Percentiles rank a stretch among this genome's conserved stretches.
Evolutionary conservation across 2,797 vertebrate genomes (phyloP).

Genomic region (Ceyx erithaca): DNA sequence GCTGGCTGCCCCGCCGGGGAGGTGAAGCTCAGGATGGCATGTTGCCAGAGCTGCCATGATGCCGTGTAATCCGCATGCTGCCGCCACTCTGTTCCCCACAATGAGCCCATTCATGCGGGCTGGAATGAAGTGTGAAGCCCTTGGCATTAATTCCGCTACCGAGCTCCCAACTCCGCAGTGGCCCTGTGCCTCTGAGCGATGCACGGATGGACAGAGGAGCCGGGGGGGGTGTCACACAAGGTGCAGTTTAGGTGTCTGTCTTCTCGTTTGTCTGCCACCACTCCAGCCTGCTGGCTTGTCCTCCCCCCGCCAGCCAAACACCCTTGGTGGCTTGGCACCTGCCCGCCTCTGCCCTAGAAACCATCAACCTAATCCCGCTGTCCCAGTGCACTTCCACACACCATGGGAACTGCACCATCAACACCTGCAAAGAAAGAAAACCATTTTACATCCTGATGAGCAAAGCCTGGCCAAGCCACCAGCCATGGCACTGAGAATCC

Average conservation of each 20-base stretch:
- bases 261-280: accelerated
- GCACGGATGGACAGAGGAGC: neutral
- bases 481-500: neutral
- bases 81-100: conserved; percentile 9
- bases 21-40: neutral
- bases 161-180: neutral
- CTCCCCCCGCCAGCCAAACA: neutral
- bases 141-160: neutral
- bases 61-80: neutral
- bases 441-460: neutral
- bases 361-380: neutral
- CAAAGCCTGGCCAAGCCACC: neutral
- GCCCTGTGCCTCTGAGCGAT: neutral
- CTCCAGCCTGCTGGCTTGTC: neutral
- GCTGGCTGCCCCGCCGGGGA: neutral
- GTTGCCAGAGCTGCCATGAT: conserved; percentile 13
- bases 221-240: neutral
- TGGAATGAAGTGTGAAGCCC: conserved; percentile 57
- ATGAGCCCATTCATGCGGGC: conserved; percentile 35
- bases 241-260: neutral
- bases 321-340: neutral
- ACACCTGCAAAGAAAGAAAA: neutral
- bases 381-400: neutral
- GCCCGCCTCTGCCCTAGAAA: neutral
- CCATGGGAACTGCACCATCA: neutral